A percentile compares a stretch with the other conserved stretches of the same genome.
These are phyloP conservation scores for cattle (Bos taurus) DNA, from an alignment of 2,113 vertebrate genomes.

Conservation along the genomic window ARS-UCD2.0 NC_037331.1:62060501-62061000, in stretches of 20 bases:
- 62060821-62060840: neutral
- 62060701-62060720: neutral
- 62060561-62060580: conserved; percentile 8
- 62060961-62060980: neutral
- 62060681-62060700: neutral
- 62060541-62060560: neutral
- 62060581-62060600: conserved; percentile 25
- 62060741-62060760: neutral
- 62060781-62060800: neutral
- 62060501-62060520: neutral
- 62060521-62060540: neutral
- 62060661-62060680: neutral
- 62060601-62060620: conserved; percentile 9
- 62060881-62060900: neutral
- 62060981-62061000: neutral
- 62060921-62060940: neutral
- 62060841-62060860: fast-evolving
- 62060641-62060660: neutral
- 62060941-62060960: neutral
- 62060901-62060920: neutral
- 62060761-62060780: neutral
- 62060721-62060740: neutral
- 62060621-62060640: conserved; percentile 25
- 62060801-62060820: neutral
- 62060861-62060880: neutral